phyloP scores from a whole-genome alignment of 2,888 invertebrate species.

The Timema cristinae region DNA sequence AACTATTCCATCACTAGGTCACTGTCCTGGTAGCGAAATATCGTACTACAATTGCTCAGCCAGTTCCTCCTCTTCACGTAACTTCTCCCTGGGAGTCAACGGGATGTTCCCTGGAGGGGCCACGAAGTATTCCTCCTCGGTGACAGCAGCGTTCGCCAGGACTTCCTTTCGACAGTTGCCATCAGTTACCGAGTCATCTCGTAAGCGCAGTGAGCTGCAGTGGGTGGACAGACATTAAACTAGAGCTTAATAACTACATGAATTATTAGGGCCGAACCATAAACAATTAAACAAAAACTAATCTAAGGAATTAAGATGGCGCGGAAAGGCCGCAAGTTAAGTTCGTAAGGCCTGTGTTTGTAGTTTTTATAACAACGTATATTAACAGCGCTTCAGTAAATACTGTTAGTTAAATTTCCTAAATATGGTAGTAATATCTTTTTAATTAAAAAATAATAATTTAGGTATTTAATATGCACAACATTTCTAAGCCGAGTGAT shows the following conservation, averaged over 20 bases:
- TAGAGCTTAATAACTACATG: too few species aligned
- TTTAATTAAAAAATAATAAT: too few species aligned
- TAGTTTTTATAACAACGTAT: too few species aligned
- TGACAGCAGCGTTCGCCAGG: slow-evolving; percentile 65
- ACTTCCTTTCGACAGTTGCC: slow-evolving; percentile 65
- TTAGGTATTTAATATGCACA: too few species aligned
- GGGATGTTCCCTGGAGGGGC: slow-evolving; percentile 85
- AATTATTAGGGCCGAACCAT: slow-evolving; percentile 14
- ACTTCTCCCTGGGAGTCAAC: slow-evolving; percentile 42
- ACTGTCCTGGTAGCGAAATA: slow-evolving; percentile 35
- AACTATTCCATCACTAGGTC: slow-evolving; percentile 23
- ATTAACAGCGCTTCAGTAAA: too few species aligned
- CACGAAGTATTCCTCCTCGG: slow-evolving; percentile 88
- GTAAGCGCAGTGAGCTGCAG: slow-evolving; percentile 60
- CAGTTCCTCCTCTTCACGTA: slow-evolving; percentile 17
- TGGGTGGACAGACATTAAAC: slow-evolving; percentile 14
- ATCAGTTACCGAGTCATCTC: slow-evolving; percentile 66
- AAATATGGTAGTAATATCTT: too few species aligned
- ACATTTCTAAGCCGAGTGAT: too few species aligned
- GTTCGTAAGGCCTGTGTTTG: too few species aligned
- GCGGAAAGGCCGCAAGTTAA: too few species aligned
- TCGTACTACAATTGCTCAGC: not conserved
- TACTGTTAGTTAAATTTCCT: too few species aligned
- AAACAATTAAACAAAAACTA: too few species aligned
- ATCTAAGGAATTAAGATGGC: too few species aligned